phyloP scores from a whole-genome alignment of 2,888 invertebrate genomes.

The Crossocerus cetratus region DNA sequence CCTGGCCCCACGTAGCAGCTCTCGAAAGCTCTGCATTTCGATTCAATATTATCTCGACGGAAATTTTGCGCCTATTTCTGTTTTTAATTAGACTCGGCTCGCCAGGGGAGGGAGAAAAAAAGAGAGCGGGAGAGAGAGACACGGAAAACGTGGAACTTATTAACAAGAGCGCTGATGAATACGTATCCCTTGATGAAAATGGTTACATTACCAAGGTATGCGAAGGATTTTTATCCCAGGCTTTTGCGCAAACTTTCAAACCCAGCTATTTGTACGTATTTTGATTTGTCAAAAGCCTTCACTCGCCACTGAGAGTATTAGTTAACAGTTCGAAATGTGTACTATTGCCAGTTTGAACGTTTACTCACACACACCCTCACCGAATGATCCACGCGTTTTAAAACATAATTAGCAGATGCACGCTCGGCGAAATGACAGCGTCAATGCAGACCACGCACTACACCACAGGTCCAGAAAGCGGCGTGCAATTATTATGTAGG shows the following conservation, averaged over 20 bases:
- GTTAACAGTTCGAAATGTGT: no score
- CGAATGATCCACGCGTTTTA: constrained; percentile 38
- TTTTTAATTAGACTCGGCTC: constrained; percentile 53
- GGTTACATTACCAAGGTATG: background rate
- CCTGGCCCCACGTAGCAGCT: no score
- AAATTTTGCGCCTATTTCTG: constrained; percentile 39
- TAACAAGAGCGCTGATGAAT: constrained; percentile 27
- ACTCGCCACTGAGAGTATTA: no score
- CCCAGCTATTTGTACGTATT: no score
- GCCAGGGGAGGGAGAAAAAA: no score
- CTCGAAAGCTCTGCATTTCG: no score
- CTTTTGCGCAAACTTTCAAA: background rate
- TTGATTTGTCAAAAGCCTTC: no score
- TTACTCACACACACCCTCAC: no score
- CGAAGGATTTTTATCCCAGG: background rate
- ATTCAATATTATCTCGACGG: constrained; percentile 51
- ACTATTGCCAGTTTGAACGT: no score
- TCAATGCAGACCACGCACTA: constrained; percentile 11
- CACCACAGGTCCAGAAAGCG: background rate
- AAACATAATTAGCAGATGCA: constrained; percentile 49
- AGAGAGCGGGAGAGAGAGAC: constrained; percentile 18
- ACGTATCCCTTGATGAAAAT: constrained; percentile 9
- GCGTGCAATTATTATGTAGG: constrained; percentile 57
- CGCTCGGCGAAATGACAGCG: constrained; percentile 45
- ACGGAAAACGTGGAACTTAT: constrained; percentile 40